Evolutionary conservation across 2,888 invertebrate genomes (phyloP).

Genomic region (Acanthosepion esculentum): DNA sequence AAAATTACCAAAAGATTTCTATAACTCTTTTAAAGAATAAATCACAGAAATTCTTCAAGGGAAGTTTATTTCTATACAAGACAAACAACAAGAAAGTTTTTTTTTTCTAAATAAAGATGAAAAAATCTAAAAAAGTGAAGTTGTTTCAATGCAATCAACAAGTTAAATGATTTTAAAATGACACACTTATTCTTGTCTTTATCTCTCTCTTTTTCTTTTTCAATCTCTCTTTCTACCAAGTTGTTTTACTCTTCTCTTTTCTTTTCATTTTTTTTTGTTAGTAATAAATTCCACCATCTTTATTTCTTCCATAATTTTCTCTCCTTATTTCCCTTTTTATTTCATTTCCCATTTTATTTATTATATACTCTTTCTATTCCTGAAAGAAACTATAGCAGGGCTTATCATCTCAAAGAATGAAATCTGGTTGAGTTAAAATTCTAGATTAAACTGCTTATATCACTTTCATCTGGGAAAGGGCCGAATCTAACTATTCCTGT

Average conservation of each 20-base stretch:
- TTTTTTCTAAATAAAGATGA: not conserved
- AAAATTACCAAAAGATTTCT: slow-evolving; percentile 11
- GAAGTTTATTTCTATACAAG: not conserved
- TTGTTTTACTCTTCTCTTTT: not conserved
- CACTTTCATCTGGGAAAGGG: not conserved
- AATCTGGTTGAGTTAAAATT: not conserved
- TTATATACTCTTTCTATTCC: not conserved
- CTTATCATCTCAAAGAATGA: not conserved
- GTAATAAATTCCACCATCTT: no score
- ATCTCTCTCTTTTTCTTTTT: not conserved
- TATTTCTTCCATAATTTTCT: not conserved
- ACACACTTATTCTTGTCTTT: not conserved
- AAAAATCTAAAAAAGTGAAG: not conserved
- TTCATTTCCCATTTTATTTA: not conserved
- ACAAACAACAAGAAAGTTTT: not conserved
- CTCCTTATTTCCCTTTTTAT: no score
- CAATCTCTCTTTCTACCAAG: not conserved
- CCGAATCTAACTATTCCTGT: no score
- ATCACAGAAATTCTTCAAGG: not conserved
- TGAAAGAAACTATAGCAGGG: not conserved
- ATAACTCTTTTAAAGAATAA: not conserved
- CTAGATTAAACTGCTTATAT: not conserved
- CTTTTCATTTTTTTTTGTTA: not conserved
- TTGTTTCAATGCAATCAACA: not conserved
- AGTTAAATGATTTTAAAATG: not conserved